These are phyloP conservation scores for Triplophysa dalaica DNA, from an alignment of 2,113 vertebrate genomes.

Conservation along the genomic window DNA sequence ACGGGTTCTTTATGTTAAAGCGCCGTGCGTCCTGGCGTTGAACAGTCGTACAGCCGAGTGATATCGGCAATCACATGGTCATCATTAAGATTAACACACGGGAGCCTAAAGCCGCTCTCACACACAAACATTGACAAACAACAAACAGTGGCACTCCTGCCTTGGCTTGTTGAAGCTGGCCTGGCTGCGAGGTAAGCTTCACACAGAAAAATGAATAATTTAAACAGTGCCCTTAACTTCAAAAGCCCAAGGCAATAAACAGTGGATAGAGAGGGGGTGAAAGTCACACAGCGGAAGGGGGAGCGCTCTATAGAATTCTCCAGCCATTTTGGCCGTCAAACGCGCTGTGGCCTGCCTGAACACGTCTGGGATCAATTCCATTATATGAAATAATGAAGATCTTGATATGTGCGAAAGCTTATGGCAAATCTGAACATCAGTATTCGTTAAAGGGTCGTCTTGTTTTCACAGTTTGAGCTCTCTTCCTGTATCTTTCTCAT, in stretches of 20 bases:
- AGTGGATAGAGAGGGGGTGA: constrained; percentile 51
- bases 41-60: not conserved
- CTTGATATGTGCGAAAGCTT: not conserved
- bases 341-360: constrained; percentile 9
- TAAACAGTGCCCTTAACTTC: constrained; percentile 69
- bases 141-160: constrained; percentile 52
- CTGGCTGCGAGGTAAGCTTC: constrained; percentile 64
- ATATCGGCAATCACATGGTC: not conserved
- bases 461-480: too few species aligned
- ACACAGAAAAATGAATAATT: constrained; percentile 73
- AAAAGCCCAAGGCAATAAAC: constrained; percentile 71
- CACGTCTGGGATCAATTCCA: not conserved
- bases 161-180: constrained; percentile 62
- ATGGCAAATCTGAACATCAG: not conserved
- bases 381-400: not conserved
- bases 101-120: constrained; percentile 36
- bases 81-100: constrained; percentile 35
- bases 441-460: not conserved
- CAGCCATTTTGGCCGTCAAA: constrained; percentile 20
- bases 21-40: not conserved
- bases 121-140: constrained; percentile 36
- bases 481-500: not conserved
- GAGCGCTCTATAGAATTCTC: not conserved
- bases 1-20: not conserved
- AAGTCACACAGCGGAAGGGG: constrained; percentile 9